A percentile compares a stretch with the other conserved stretches of the same genome.
phyloP scores from a whole-genome alignment of 2,113 vertebrate genomes.

The Chlamydotis undulata region DNA sequence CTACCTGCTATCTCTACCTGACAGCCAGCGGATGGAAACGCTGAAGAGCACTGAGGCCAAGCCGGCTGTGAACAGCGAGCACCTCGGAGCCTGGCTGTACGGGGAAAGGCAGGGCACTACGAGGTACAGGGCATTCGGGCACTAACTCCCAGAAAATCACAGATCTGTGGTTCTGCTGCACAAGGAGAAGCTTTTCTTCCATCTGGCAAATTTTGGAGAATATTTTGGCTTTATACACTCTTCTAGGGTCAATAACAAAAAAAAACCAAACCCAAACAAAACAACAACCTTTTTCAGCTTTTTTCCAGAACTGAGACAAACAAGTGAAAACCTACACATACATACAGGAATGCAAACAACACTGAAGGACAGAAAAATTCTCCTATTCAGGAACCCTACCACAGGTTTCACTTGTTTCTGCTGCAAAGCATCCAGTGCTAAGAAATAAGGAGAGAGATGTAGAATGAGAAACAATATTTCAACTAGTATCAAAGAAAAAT shows the following conservation, averaged over 20 bases:
- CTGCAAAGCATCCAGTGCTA: neutral
- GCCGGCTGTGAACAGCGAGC: neutral
- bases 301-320: neutral
- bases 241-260: neutral
- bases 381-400: neutral
- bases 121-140: neutral
- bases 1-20: neutral
- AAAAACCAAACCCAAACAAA: no score
- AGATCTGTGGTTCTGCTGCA: neutral
- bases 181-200: neutral
- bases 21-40: rapidly evolving
- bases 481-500: neutral
- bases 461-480: neutral
- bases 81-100: neutral
- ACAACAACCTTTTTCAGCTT: neutral
- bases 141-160: neutral
- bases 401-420: neutral
- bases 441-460: neutral
- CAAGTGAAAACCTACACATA: neutral
- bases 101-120: neutral
- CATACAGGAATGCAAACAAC: neutral
- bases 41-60: neutral
- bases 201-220: neutral
- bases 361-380: neutral
- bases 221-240: neutral